Evolutionary conservation across 92 coral and sea anemone genomes (phyloP).

Genomic region (Desmophyllum pertusum): DNA sequence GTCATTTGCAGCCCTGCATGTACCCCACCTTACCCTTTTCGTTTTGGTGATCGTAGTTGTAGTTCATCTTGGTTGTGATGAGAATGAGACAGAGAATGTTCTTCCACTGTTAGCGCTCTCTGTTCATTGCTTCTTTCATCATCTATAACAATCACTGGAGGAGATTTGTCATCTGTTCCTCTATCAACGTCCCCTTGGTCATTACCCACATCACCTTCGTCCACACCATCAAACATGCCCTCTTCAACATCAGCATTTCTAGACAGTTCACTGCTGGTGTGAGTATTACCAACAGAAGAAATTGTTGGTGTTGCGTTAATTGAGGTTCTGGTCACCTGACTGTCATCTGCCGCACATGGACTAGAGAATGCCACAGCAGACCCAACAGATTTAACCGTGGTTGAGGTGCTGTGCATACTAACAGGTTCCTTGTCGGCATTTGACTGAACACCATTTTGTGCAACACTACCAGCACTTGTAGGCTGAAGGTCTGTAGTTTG

Average conservation of each 20-base stretch:
- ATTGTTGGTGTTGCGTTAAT: background rate
- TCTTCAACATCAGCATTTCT: background rate
- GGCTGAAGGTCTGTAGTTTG: background rate
- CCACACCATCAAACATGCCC: slow-evolving; percentile 12
- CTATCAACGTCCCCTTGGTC: background rate
- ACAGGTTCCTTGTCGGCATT: background rate
- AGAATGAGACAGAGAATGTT: background rate
- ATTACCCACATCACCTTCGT: background rate
- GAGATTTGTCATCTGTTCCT: background rate
- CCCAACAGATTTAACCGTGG: background rate
- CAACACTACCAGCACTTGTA: background rate
- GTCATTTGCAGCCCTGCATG: too few relatives aligned
- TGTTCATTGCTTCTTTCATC: background rate
- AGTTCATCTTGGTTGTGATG: slow-evolving; percentile 26
- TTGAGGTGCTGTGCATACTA: background rate
- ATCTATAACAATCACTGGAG: slow-evolving; percentile 25
- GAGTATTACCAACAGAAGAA: background rate
- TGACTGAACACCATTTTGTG: background rate
- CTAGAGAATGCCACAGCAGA: background rate
- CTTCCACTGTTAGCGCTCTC: background rate
- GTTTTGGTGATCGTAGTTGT: slow-evolving; percentile 66
- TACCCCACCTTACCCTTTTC: slow-evolving; percentile 79
- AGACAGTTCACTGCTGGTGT: background rate
- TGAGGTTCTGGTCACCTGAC: slow-evolving; percentile 19
- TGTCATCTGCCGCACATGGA: background rate